phyloP scores from a whole-genome alignment of 2,888 invertebrate species.

The Nemoura dubitans region DNA sequence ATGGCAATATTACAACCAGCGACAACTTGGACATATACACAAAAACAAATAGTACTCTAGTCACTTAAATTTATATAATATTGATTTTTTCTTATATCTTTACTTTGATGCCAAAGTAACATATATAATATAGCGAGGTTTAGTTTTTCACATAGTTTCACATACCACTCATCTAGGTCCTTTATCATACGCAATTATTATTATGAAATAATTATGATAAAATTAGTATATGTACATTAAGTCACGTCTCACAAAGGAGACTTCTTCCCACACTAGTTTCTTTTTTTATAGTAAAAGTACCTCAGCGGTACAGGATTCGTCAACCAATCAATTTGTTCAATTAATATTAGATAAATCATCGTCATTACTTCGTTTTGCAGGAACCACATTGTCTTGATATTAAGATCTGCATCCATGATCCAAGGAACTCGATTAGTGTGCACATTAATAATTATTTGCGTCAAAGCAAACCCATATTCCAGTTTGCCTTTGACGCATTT shows the following conservation, averaged over 20 bases:
- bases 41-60: conserved; percentile 49
- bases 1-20: conserved; percentile 51
- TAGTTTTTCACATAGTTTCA: conserved; percentile 41
- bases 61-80: conserved; percentile 49
- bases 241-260: conserved; percentile 13
- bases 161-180: conserved; percentile 44
- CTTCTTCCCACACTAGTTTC: background rate
- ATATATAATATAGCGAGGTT: conserved; percentile 44
- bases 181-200: conserved; percentile 59
- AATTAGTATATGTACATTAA: conserved; percentile 42
- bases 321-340: conserved; percentile 14
- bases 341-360: conserved; percentile 31
- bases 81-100: conserved; percentile 44
- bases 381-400: conserved; percentile 14
- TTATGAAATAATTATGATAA: conserved; percentile 52
- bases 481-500: background rate
- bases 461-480: background rate
- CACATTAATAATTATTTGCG: conserved; percentile 21
- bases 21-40: conserved; percentile 51
- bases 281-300: conserved; percentile 1
- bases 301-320: background rate
- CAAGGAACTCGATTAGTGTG: conserved; percentile 40
- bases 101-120: conserved; percentile 42
- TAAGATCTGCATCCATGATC: conserved; percentile 31
- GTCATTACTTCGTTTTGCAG: conserved; percentile 14